Base-by-base conservation (phyloP, 2,888 invertebrate species). In the Nomada lathburiana region DNA sequence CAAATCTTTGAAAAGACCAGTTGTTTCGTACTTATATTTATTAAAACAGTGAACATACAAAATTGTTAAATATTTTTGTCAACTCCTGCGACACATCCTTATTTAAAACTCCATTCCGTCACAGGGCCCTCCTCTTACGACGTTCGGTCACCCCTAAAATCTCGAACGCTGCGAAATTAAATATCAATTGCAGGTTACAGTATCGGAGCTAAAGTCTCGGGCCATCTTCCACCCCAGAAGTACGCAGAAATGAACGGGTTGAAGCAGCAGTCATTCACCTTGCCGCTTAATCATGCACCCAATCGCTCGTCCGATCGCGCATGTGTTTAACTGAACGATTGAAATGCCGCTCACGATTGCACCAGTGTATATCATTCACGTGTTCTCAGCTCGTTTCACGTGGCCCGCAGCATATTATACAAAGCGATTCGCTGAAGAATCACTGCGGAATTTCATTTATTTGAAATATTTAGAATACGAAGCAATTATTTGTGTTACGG, bases 201-300 rank as follows among this genome's bases (percentile, higher is more conserved):
- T 57, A 5, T 26, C 1, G 16, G 7, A 5, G 36, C 36, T 36
- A 36, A 36, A 36, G 36, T 60, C 18, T 7, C 13, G 0, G 57
- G 7, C 18, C 65, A 5, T 1, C 9, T 9, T 4, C 20, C 36
- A 36, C n/a, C n/a, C 29, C 67, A 4, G 47, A 36, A 67, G 53
- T 53, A 53, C 20, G 67, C 29, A 67, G 52, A 67, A 67, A 67
- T 67, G n/a, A 67, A 1, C n/a, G 52, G 36, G 67, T 23, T 36
- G 18, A 18, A 2, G 16, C 4, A 4, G 18, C 9, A 5, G 29
- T 16, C 18, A 16, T 36, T 36, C 36, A 36, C 4, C 18, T 5
- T 9, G 67, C n/a, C 1, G 52, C 29, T 57, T 23, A 47, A n/a
- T 55, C 23, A 16, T 23, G 11, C 68, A 57, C 55, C 23, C 68